Evolutionary conservation across 2,888 invertebrate genomes (phyloP), one percentile per base, ranked within the genome.

Genomic region (Melanophora roralis): DNA sequence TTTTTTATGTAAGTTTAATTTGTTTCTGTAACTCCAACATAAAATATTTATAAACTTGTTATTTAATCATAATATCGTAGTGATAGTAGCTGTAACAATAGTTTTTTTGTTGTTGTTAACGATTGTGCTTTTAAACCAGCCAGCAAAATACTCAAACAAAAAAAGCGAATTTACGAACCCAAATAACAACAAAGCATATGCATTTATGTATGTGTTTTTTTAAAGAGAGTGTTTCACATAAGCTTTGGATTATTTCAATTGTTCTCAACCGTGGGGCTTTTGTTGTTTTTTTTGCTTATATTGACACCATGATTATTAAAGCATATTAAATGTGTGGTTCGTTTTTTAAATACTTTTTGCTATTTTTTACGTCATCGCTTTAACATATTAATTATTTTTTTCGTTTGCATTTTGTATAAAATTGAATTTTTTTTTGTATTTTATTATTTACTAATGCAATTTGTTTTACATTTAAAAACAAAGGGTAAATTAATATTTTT

Each of bases 341-440:
- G 38, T 72, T 71, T 57, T 27, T 49, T 49, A 43, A 55, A 64
- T 45, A 53, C 32, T 43, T 72, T 64, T 72, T 65, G 2, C n/a
- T 40, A 27, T 27, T 27, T 27, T 3, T 27, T 45, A 62, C 45
- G 49, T 59, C 23, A 11, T 60, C 71, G 32, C 21, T 27, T 16
- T 59, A 65, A 38, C 23, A 51, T 55, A 45, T 53, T 72, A 59
- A 55, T 47, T 38, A 38, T 40, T 57, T 49, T 65, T 47, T 34
- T 21, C 47, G 14, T 71, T 40, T 60, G 53, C 36, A 38, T 38
- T 65, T 71, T 73, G 67, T 68, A 67, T 78, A 71, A 75, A 79
- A 79, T 79, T 79, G 79, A 79, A 79, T 79, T 75, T 79, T 75
- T 75, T 75, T 75, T 79, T 75, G 65, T 72, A 67, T 79, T 79